phyloP scores from a whole-genome alignment of 2,113 vertebrate species.

The Toxostoma redivivum region DNA sequence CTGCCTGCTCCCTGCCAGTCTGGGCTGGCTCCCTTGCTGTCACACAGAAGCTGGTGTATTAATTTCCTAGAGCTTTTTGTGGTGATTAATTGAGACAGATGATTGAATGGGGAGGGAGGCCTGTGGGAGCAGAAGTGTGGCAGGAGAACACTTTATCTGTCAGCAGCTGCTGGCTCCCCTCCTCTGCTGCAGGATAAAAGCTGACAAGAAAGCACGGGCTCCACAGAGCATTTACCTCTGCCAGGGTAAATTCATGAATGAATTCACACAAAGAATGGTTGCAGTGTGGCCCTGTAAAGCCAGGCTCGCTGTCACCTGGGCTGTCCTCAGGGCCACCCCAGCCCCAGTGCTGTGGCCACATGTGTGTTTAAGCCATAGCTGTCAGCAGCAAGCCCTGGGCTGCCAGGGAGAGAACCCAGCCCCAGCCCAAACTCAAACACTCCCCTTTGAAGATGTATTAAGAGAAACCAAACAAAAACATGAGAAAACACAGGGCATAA shows the following conservation, averaged over 20 bases:
- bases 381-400: not conserved
- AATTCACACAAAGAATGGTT: not conserved
- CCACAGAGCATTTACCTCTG: not conserved
- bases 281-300: not conserved
- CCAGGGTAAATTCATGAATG: not conserved
- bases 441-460: not conserved
- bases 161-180: not conserved
- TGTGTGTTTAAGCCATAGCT: accelerated
- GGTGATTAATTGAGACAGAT: constrained; percentile 11
- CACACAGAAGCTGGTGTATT: not conserved
- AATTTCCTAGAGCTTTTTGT: not conserved
- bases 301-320: not conserved
- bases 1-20: not conserved
- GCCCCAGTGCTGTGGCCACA: accelerated
- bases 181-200: not conserved
- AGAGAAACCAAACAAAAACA: not conserved
- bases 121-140: not conserved
- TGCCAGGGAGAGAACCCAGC: not conserved
- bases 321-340: not conserved
- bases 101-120: not conserved
- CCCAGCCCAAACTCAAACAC: not conserved
- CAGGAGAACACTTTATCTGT: constrained; percentile 17
- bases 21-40: not conserved
- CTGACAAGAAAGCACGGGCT: not conserved
- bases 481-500: not conserved